Evolutionary conservation across 2,113 vertebrate species (phyloP).

Genomic region (Probosciger aterrimus): DNA sequence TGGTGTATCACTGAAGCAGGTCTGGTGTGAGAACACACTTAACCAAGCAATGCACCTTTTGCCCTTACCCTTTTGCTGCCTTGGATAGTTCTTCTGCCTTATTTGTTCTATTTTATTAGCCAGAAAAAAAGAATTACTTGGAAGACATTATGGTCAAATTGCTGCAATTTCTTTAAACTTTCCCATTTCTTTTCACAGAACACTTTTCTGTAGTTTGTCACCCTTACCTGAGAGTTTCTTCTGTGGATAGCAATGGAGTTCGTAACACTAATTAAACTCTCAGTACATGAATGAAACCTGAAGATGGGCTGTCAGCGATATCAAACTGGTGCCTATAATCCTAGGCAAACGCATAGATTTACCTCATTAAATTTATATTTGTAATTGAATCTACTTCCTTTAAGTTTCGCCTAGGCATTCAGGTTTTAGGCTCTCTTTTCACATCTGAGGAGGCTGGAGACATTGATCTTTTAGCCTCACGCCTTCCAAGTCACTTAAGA

Average conservation of each 20-base stretch:
- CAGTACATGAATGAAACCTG: background rate
- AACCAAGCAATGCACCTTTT: background rate
- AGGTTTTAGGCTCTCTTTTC: background rate
- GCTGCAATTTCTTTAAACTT: background rate
- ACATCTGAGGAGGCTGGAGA: background rate
- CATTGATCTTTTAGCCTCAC: background rate
- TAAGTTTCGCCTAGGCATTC: background rate
- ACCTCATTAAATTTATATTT: background rate
- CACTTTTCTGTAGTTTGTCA: background rate
- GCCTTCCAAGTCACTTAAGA: background rate
- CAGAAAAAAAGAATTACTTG: background rate
- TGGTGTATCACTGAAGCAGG: background rate
- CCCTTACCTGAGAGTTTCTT: background rate
- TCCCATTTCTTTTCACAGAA: background rate
- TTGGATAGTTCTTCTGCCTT: background rate
- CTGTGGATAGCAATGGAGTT: background rate
- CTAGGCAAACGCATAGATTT: background rate
- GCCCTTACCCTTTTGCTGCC: background rate
- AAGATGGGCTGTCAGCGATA: background rate
- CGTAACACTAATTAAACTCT: constrained; percentile 8
- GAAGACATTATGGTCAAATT: background rate
- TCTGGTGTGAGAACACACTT: background rate
- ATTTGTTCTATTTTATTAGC: background rate
- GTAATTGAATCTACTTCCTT: background rate
- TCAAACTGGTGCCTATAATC: background rate